Base-by-base conservation (phyloP, 1,140 invertebrate species). In the Zeugodacus cucurbitae region DNA sequence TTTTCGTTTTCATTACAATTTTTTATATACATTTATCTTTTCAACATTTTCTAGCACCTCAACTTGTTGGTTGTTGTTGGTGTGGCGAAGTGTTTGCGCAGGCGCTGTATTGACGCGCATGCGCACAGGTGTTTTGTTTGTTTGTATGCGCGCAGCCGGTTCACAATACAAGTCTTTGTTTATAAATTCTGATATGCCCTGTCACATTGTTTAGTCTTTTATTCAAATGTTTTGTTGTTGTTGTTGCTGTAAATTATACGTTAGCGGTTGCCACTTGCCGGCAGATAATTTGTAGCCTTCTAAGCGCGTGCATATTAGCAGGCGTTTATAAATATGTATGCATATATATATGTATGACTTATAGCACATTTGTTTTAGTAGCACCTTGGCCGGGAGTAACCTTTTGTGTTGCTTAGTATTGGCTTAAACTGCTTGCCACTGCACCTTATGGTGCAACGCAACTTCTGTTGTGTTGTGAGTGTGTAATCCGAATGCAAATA, bases 91-190 rank as follows among this genome's bases (percentile, higher is more conserved):
- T 6, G 20, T 70, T 4, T 78, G 17, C 29, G 20, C 22, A n/a
- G 3, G 1, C 7, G 10, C 11, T 11, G 7, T 82, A 10, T 82
- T 82, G 74, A 17, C 11, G 74, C 74, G 74, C 74, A 82, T 82
- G 74, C 74, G 74, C 74, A 82, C 74, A 82, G 74, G 74, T 82
- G 74, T 82, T 82, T 44, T 44, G 44, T 54, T 34, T 32, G 32
- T 37, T 62, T 62, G 58, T 62, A 26, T 62, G 10, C n/a, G 29
- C 10, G 48, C 41, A 54, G 34, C 11, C 74, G 11, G 22, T 82
- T 17, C 4, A 82, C 74, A 82, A 37, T 54, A 41, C 22, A 2
- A 48, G n/a, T 5, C 41, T 48, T 82, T 82, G 74, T 82, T 82
- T 48, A 20, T 14, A 17, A 48, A 54, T 82, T 1, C n/a, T 54